These are phyloP conservation scores for Hyphantria cunea DNA, from an alignment of 1,140 invertebrate genomes.

Conservation along the genomic window DNA sequence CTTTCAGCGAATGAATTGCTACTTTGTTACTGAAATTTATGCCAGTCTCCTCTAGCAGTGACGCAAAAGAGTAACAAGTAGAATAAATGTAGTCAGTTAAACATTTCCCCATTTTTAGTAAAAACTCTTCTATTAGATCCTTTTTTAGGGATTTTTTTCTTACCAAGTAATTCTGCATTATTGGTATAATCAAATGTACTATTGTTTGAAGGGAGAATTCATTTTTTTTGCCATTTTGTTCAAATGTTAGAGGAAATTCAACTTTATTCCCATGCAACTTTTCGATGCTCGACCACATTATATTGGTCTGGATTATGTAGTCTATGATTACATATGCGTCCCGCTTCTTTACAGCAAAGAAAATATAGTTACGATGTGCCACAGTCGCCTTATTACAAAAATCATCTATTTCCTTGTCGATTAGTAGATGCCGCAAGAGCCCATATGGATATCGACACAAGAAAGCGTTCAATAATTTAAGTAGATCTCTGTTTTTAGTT, in stretches of 20 bases:
- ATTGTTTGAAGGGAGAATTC: constrained; percentile 32
- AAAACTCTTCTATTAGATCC: constrained; percentile 18
- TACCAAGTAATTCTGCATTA: neutral
- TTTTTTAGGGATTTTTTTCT: neutral
- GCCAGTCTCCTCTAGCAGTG: constrained; percentile 22
- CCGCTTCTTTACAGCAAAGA: constrained; percentile 26
- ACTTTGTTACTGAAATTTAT: constrained; percentile 14
- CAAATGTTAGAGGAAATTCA: constrained; percentile 25
- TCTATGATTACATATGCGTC: constrained; percentile 17
- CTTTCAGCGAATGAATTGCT: constrained; percentile 24
- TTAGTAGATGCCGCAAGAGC: neutral
- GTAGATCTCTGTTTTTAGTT: constrained; percentile 23
- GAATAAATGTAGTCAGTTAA: constrained; percentile 34
- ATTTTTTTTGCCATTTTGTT: constrained; percentile 35
- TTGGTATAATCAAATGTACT: constrained; percentile 21
- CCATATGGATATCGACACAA: neutral
- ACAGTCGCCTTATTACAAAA: constrained; percentile 13
- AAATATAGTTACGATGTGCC: constrained; percentile 22
- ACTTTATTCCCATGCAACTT: constrained; percentile 1
- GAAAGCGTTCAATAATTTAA: constrained; percentile 1
- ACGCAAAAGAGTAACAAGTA: constrained; percentile 16
- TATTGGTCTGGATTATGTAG: constrained; percentile 22
- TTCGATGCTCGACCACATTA: constrained; percentile 36
- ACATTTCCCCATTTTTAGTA: constrained; percentile 21
- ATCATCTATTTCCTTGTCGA: constrained; percentile 5